Conservation (phyloP, 2,888 invertebrate genomes). For the Gortyna flavago region DNA sequence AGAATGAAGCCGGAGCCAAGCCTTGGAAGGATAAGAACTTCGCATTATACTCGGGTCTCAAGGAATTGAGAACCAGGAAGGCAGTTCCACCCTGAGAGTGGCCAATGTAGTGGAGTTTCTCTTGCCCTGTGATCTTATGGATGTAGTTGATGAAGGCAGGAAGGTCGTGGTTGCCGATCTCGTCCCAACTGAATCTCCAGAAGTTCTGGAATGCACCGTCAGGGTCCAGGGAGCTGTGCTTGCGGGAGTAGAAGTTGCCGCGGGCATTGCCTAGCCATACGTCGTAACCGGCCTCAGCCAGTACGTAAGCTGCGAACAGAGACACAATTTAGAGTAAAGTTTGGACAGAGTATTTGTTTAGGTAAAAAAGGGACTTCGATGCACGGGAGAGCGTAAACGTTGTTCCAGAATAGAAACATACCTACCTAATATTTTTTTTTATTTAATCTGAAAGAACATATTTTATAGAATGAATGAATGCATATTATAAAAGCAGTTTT, state of each 20-base stretch:
- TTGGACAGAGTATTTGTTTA: too few relatives aligned
- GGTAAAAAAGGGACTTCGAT: too few relatives aligned
- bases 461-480: too few relatives aligned
- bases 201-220: slow-evolving; percentile 70
- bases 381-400: too few relatives aligned
- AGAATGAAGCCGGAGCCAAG: slow-evolving; percentile 80
- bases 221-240: slow-evolving; percentile 71
- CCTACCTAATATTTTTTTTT: too few relatives aligned
- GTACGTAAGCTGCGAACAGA: slow-evolving; percentile 74
- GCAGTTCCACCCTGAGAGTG: slow-evolving; percentile 83
- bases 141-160: slow-evolving; percentile 77
- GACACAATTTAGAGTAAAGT: background rate
- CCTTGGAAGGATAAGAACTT: slow-evolving; percentile 81
- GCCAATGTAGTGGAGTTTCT: slow-evolving; percentile 80
- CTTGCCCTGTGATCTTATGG: slow-evolving; percentile 69
- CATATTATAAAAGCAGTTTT: too few relatives aligned
- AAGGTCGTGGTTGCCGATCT: slow-evolving; percentile 78
- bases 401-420: too few relatives aligned
- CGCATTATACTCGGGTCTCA: slow-evolving; percentile 79
- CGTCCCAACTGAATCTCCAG: slow-evolving; percentile 82
- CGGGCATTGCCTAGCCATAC: slow-evolving; percentile 95
- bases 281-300: slow-evolving; percentile 92
- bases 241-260: slow-evolving; percentile 91
- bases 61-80: slow-evolving; percentile 80
- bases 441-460: background rate